These are phyloP conservation scores for Ophioninae sp. DNA, from an alignment of 2,888 invertebrate species.

Conservation along the genomic window DNA sequence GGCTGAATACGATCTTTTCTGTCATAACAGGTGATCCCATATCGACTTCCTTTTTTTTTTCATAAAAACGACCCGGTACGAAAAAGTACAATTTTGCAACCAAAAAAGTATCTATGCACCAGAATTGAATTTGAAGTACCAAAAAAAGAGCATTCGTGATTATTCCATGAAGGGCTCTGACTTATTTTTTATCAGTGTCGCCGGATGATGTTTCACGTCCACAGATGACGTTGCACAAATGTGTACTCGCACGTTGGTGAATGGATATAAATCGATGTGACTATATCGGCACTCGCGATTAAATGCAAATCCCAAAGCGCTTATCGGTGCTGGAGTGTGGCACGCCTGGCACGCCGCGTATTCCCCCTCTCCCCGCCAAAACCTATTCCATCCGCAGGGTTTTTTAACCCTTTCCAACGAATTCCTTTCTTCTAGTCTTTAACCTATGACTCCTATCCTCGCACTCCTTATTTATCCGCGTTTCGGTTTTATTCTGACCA, in stretches of 20 bases:
- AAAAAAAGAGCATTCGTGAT: slow-evolving; percentile 22
- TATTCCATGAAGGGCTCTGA: slow-evolving; percentile 44
- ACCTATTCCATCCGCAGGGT: slow-evolving; percentile 20
- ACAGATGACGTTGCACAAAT: neutral
- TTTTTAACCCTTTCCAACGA: slow-evolving; percentile 45
- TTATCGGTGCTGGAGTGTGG: slow-evolving; percentile 62
- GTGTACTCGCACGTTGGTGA: neutral
- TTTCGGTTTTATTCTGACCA: slow-evolving; percentile 40
- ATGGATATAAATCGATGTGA: slow-evolving; percentile 35
- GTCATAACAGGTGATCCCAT: no score
- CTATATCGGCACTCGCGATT: slow-evolving; percentile 64
- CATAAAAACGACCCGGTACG: no score
- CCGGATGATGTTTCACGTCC: neutral
- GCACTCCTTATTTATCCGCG: slow-evolving; percentile 39
- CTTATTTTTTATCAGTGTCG: slow-evolving; percentile 39
- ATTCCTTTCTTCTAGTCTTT: slow-evolving; percentile 58
- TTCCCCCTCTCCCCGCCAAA: slow-evolving; percentile 46
- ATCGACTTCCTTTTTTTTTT: no score
- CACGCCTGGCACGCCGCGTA: slow-evolving; percentile 62
- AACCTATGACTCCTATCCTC: slow-evolving; percentile 52
- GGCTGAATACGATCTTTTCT: no score
- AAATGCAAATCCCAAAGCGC: slow-evolving; percentile 72
- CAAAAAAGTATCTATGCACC: slow-evolving; percentile 9
- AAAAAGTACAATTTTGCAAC: no score
- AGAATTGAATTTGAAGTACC: neutral